Evolutionary conservation across 1,140 invertebrate genomes (phyloP).

Genomic region (Penaeus japonicus): DNA sequence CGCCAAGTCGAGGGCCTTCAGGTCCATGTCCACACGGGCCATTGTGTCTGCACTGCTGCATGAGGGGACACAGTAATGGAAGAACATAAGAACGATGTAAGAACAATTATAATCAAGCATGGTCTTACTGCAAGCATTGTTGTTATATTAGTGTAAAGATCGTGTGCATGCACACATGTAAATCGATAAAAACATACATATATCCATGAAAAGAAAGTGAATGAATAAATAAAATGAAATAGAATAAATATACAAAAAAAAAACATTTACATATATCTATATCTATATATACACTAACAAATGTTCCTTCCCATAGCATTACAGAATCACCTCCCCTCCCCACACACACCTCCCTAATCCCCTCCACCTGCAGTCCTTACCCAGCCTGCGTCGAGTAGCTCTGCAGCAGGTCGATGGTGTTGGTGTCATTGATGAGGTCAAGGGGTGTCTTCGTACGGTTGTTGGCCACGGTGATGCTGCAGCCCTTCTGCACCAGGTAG

Average conservation of each 20-base stretch:
- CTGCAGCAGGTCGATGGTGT: slow-evolving; percentile 50
- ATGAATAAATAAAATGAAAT: too few relatives aligned
- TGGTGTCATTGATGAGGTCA: slow-evolving; percentile 64
- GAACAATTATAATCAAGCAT: neutral
- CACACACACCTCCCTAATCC: neutral
- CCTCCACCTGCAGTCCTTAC: slow-evolving; percentile 43
- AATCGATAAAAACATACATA: too few relatives aligned
- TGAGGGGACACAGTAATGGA: neutral
- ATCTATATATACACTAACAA: neutral
- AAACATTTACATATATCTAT: neutral
- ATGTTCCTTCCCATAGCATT: too few relatives aligned
- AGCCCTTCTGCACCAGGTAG: slow-evolving; percentile 75
- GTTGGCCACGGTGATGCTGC: slow-evolving; percentile 73
- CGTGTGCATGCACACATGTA: too few relatives aligned
- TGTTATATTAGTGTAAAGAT: too few relatives aligned
- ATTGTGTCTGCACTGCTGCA: slow-evolving; percentile 21
- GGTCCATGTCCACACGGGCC: slow-evolving; percentile 53
- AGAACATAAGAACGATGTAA: neutral
- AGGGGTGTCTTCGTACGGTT: slow-evolving; percentile 73
- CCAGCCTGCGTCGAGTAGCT: slow-evolving; percentile 50
- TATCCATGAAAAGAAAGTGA: too few relatives aligned
- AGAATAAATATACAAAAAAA: too few relatives aligned
- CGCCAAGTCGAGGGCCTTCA: slow-evolving; percentile 55
- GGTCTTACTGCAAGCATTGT: neutral
- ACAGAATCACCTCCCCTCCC: neutral